Base-by-base conservation (phyloP, 1,140 invertebrate genomes). In the Sitophilus oryzae region DNA sequence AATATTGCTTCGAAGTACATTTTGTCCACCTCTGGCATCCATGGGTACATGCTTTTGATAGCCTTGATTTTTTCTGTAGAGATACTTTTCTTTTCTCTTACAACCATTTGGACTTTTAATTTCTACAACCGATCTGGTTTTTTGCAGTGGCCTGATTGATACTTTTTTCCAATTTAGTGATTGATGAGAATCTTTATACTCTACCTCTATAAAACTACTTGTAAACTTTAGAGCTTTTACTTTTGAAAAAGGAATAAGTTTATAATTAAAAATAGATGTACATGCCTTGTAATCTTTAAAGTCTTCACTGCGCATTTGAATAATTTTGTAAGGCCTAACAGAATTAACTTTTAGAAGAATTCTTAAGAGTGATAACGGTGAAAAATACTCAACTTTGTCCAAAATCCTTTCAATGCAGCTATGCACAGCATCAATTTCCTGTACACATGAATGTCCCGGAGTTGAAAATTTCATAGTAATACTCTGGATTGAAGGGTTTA, bases 401-500 rank as follows among this genome's bases (percentile, higher is more conserved):
- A 66, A 52, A 16, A 54, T 35, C 50, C 52, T 62, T 58, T 67
- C 62, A 43, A 66, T 67, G 16, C 14, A 20, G 36, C 60, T 66
- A 45, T 68, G 64, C 1, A 58, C 53, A 41, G 37, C 10, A 52
- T 67, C 66, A n/a, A 60, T 55, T 59, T 62, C 62, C 36, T 68
- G 64, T 10, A 62, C 35, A 47, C 50, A 54, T 10, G 58, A 59
- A 47, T 68, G 64, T 19, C 64, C 65, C 16, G 66, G 58, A 21
- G 47, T 48, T 16, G 62, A 64, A 60, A 58, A 68, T 59, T 67
- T 67, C 55, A 66, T 52, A 16, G 52, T 64, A 20, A 66, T 50
- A 9, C 6, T 52, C n/a, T 44, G 2, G 11, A 68, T n/a, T 38
- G 30, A 54, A 19, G 22, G 51, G 34, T 42, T 65, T 23, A 3